Evolutionary conservation across 2,113 vertebrate species (phyloP).

Genomic region (Oreocharis arfaki): DNA sequence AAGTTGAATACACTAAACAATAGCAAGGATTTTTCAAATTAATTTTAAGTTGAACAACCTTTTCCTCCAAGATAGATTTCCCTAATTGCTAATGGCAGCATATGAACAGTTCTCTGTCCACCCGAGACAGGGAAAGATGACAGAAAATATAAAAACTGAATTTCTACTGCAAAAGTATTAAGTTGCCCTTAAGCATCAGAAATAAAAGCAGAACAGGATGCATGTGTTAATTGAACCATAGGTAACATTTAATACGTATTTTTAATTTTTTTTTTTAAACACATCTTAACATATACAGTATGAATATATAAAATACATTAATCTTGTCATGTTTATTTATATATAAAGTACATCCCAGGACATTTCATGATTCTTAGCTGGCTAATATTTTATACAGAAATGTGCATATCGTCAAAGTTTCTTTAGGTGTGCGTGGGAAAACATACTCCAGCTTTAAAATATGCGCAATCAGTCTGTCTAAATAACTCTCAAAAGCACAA

Average conservation of each 20-base stretch:
- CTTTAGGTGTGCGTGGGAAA: background rate
- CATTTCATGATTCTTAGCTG: background rate
- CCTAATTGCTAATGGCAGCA: background rate
- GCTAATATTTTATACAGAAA: background rate
- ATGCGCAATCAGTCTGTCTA: background rate
- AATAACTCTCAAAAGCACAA: background rate
- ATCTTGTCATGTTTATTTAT: background rate
- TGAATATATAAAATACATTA: background rate
- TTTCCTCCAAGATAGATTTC: background rate
- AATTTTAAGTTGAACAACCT: background rate
- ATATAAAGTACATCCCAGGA: background rate
- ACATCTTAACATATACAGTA: background rate
- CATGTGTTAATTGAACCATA: background rate
- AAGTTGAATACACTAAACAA: background rate
- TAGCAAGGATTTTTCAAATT: background rate
- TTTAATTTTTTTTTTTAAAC: background rate
- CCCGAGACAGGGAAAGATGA: background rate
- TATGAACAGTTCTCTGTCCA: background rate
- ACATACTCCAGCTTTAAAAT: background rate
- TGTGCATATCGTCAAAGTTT: background rate
- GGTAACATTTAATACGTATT: background rate
- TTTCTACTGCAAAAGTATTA: background rate
- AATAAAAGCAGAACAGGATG: background rate
- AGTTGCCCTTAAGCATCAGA: background rate
- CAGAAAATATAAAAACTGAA: background rate